phyloP scores from a whole-genome alignment of 2,113 vertebrate species.

The Tenebrosternarchus preto region DNA sequence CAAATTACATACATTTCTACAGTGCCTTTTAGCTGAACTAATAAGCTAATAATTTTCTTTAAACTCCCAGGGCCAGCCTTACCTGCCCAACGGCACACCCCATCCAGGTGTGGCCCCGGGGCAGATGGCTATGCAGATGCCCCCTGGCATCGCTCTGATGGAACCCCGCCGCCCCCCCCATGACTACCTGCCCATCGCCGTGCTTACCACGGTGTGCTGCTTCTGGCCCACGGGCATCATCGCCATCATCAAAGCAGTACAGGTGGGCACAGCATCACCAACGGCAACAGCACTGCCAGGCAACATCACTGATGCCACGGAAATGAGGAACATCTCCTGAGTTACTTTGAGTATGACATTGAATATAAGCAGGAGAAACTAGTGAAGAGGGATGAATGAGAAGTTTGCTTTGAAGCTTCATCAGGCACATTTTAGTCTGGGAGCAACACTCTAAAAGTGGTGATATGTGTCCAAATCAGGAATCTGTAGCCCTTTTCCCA shows the following conservation, averaged over 20 bases:
- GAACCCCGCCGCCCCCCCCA: constrained; percentile 86
- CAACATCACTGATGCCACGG: not conserved
- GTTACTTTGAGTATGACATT: not conserved
- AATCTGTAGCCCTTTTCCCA: too few species aligned
- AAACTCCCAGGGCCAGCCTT: constrained; percentile 71
- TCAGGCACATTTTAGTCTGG: not conserved
- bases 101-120: constrained; percentile 70
- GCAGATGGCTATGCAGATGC: constrained; percentile 84
- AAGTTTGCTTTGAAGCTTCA: not conserved
- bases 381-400: not conserved
- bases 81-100: constrained; percentile 67
- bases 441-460: not conserved
- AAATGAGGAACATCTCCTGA: constrained; percentile 20
- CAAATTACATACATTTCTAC: not conserved
- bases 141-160: constrained; percentile 83
- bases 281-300: too few species aligned
- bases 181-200: constrained; percentile 93
- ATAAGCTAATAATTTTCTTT: not conserved
- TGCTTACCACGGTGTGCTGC: constrained; percentile 93
- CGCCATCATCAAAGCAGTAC: constrained; percentile 91
- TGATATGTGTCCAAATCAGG: not conserved
- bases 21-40: not conserved
- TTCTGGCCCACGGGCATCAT: constrained; percentile 95
- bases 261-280: constrained; percentile 69
- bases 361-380: not conserved